Conservation (phyloP, 2,113 vertebrate species). For the Ascaphus truei region DNA sequence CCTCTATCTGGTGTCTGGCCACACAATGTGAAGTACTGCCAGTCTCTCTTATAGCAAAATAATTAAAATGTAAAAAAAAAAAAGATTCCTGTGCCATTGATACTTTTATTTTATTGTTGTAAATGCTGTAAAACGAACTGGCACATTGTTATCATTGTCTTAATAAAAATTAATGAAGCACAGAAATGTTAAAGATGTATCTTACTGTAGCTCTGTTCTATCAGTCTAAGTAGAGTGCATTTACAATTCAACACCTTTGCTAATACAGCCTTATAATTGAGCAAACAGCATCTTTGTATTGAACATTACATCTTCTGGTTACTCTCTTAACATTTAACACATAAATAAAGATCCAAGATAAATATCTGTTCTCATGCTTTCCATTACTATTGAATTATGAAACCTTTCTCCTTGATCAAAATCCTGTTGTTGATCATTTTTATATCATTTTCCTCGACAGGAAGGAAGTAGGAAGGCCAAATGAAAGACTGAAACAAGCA, state of each 20-base stretch:
- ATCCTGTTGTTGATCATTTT: slow-evolving; percentile 44
- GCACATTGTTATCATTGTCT: too few species aligned
- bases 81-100: too few species aligned
- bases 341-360: slow-evolving; percentile 72
- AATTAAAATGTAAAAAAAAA: too few species aligned
- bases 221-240: too few species aligned
- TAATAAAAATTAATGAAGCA: too few species aligned
- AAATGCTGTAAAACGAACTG: too few species aligned
- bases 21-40: too few species aligned
- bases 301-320: slow-evolving; percentile 43
- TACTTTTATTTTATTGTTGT: too few species aligned
- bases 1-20: too few species aligned
- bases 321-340: slow-evolving; percentile 55
- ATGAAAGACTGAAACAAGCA: slow-evolving; percentile 44
- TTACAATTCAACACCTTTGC: slow-evolving; percentile 22
- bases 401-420: slow-evolving; percentile 63
- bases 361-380: slow-evolving; percentile 56
- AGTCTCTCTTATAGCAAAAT: too few species aligned
- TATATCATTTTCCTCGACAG: slow-evolving; percentile 43
- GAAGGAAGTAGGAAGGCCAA: slow-evolving; percentile 41
- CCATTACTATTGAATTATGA: slow-evolving; percentile 72
- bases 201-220: too few species aligned
- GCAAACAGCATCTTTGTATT: slow-evolving; percentile 36
- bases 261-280: slow-evolving; percentile 31
- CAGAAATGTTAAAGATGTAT: too few species aligned